Base-by-base conservation (phyloP, 2,888 invertebrate species). In the Pimpla rufipes region DNA sequence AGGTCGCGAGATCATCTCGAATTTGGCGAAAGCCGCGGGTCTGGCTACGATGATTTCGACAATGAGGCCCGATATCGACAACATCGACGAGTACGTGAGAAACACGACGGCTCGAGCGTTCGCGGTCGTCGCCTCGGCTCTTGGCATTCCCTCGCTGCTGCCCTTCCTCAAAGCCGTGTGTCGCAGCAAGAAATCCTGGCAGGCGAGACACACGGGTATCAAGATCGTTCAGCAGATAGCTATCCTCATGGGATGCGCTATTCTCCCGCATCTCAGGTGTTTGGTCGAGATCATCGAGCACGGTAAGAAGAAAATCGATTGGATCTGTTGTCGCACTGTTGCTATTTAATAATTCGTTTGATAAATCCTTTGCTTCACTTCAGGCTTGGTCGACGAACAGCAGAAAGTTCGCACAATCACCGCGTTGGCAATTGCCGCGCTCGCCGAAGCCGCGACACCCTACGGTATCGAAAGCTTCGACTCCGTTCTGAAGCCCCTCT, bases 401-500 rank as follows among this genome's bases (percentile, higher is more conserved):
- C 99, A 99, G 92, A 99, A 99, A 95, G 99, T 99, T 23, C 96
- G 99, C 81, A 99, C 99, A 0, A 99, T 99, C 90, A 99, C 99
- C 2, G 99, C 99, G 35, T 94, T 99, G 90, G 99, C 99, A 11
- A 97, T 99, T 90, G 99, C 99, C 42, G 99, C 99, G 0, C 94
- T 99, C 37, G 99, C 99, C 21, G 99, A 99, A 94, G 99, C 99
- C 11, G 99, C 99, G 13, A 99, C 99, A 0, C 99, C 99, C 0
- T 99, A 99, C 91, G 99, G 99, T 94, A 99, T 99, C 91, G 99
- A 99, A 93, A 99, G 99, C 78, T 99, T 99, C 93, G 99, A 99
- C 94, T 99, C 99, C 0, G 99, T 99, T 0, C 95, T 99, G 75
- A 99, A 99, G 94, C 99, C 99, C 0, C 94, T 99, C 42, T 99